phyloP scores from a whole-genome alignment of 2,113 vertebrate genomes.

The Catagonus wagneri region DNA sequence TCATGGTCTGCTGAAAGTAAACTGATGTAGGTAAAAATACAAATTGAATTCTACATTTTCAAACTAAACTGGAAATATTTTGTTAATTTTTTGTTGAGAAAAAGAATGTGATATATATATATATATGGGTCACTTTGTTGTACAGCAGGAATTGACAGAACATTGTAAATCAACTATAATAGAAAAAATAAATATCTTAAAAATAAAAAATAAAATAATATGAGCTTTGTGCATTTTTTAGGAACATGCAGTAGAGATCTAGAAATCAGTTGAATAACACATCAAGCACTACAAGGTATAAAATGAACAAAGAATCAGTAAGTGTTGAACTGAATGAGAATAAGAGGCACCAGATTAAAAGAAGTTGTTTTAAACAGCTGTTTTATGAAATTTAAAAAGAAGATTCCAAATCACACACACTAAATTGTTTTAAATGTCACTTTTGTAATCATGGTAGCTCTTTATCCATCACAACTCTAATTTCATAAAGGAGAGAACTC shows the following conservation, averaged over 20 bases:
- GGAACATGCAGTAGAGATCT: neutral
- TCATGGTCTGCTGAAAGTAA: neutral
- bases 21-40: neutral
- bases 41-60: neutral
- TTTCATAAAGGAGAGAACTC: neutral
- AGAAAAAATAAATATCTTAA: too few species aligned
- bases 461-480: neutral
- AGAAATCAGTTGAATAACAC: neutral
- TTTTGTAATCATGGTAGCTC: neutral
- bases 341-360: neutral
- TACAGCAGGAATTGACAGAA: too few species aligned
- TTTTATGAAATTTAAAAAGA: slow-evolving; percentile 16
- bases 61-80: slow-evolving; percentile 38
- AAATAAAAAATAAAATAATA: neutral
- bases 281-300: neutral
- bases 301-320: neutral
- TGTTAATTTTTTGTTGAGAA: neutral
- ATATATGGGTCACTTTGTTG: too few species aligned
- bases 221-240: slow-evolving; percentile 7
- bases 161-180: too few species aligned
- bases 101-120: too few species aligned
- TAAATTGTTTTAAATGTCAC: neutral
- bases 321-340: neutral
- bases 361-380: slow-evolving; percentile 3
- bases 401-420: neutral